Evolutionary conservation across 2,888 invertebrate genomes (phyloP).

Genomic region (Archips crataeganus): DNA sequence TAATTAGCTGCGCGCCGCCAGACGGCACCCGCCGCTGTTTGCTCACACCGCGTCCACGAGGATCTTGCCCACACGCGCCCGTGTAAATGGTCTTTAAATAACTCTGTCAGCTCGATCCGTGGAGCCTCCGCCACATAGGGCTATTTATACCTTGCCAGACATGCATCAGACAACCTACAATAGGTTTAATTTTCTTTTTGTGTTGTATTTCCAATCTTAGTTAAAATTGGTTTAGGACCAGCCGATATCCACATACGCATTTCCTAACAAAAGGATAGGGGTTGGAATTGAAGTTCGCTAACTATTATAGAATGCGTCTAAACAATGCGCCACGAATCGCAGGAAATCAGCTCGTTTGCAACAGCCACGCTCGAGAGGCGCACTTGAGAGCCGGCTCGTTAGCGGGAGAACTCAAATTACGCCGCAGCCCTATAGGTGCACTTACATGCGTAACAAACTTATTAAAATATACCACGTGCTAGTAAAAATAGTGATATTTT

Average conservation of each 20-base stretch:
- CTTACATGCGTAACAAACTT: constrained; percentile 70
- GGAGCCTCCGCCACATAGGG: constrained; percentile 9
- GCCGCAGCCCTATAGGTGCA: constrained; percentile 62
- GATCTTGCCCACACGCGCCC: constrained; percentile 38
- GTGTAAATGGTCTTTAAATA: constrained; percentile 49
- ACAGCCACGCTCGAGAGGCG: constrained; percentile 63
- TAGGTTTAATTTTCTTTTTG: background rate
- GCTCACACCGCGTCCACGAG: constrained; percentile 55
- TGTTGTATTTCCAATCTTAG: too few relatives aligned
- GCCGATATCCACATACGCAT: background rate
- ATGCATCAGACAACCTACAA: background rate
- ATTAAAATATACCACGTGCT: constrained; percentile 51
- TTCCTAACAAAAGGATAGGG: constrained; percentile 20
- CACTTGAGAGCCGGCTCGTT: constrained; percentile 77
- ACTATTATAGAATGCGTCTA: constrained; percentile 55
- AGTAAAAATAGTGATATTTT: constrained; percentile 34
- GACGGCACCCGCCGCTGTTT: constrained; percentile 54
- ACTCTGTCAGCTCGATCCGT: constrained; percentile 32
- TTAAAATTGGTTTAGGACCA: background rate
- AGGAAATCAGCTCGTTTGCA: constrained; percentile 72
- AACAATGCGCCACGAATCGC: constrained; percentile 74
- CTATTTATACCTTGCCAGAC: constrained; percentile 24
- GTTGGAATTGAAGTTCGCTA: constrained; percentile 18
- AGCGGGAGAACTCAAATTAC: constrained; percentile 78
- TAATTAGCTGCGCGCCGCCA: constrained; percentile 60